These are phyloP conservation scores for Calliphora vicina DNA, from an alignment of 1,140 invertebrate genomes.

Conservation along the genomic window DNA sequence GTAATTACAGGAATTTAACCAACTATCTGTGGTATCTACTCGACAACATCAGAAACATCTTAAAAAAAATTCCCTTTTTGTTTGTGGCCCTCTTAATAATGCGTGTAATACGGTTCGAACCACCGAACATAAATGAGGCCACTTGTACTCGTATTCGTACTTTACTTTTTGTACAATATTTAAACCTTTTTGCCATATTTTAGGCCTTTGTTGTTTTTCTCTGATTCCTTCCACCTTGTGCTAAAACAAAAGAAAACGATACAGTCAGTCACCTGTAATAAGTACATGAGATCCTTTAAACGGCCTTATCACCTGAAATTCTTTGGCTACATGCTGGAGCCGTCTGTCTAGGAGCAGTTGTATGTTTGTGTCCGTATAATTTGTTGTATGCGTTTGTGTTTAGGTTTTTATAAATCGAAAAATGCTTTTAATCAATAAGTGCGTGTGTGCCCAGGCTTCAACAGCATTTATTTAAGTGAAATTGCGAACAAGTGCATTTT, in stretches of 20 bases:
- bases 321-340: neutral
- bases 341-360: neutral
- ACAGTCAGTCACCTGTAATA: neutral
- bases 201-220: neutral
- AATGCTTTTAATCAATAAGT: constrained; percentile 33
- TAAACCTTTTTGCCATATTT: neutral
- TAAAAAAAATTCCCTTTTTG: constrained; percentile 5
- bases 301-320: neutral
- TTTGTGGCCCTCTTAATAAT: neutral
- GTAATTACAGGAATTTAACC: constrained; percentile 33
- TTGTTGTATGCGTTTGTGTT: neutral
- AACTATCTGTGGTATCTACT: constrained; percentile 11
- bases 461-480: constrained; percentile 22
- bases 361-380: neutral
- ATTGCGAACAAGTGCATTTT: constrained; percentile 28
- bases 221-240: neutral
- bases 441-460: constrained; percentile 27
- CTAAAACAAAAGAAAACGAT: neutral
- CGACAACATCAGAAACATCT: constrained; percentile 3
- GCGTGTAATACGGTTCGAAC: neutral
- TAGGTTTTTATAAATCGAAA: constrained; percentile 10
- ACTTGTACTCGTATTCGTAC: neutral
- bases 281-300: neutral
- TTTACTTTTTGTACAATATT: neutral
- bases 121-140: neutral